Base-by-base conservation (phyloP, 2,888 invertebrate species). In the Achlya flavicornis region DNA sequence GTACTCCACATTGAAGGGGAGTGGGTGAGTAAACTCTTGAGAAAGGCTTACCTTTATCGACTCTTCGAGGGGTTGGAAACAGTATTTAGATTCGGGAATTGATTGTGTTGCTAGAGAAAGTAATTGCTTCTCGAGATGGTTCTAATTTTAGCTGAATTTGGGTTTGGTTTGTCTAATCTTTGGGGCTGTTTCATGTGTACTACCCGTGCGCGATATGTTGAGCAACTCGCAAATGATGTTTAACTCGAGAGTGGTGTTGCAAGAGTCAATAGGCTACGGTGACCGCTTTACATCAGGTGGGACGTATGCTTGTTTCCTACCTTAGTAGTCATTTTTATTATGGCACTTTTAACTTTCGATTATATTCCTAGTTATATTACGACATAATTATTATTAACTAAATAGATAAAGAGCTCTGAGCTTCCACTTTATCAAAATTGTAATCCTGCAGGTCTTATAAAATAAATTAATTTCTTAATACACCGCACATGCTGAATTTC, bases 401-500 rank as follows among this genome's bases (percentile, higher is more conserved):
- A 26, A 7, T 38, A 0, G 38, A 38, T 8, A 38, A 38, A 10
- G 14, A 14, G 43, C 16, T 16, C 14, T 46, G 14, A 4, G 46
- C 14, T n/a, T 46, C 5, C 11, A 46, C 4, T 48, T 14, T 48
- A 19, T 19, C 10, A 6, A 19, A 19, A 53, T 53, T 61, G 48
- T 33, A 19, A 61, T 33, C 43, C 66, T 74, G 64, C 59, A 62
- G 35, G 53, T 61, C 57, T 61, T 59, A 61, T 33, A 57, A 64
- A 64, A 57, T 75, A 79, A 81, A 81, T 80, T 74, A 79, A 80
- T 81, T 73, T 68, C 69, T 67, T 62, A 68, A 74, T 53, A 77
- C 79, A 76, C 72, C 75, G 69, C 71, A 72, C 67, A 66, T 61
- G 63, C 66, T 68, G 69, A 67, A 71, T 70, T 67, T 72, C 64